Evolutionary conservation across 1,140 invertebrate genomes (phyloP).

Genomic region (Lethrus apterus): DNA sequence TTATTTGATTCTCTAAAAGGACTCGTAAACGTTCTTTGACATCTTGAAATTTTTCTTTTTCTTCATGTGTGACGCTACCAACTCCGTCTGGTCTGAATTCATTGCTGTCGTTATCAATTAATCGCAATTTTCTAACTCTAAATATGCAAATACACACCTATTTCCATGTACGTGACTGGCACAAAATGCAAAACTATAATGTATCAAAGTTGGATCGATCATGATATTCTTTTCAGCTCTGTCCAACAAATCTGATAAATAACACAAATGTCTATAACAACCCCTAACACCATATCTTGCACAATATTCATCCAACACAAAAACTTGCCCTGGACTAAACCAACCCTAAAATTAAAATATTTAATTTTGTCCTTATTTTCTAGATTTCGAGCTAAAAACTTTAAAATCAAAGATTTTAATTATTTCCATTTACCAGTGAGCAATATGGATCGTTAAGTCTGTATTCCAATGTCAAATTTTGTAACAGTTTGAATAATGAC

Average conservation of each 20-base stretch:
- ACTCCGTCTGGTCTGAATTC: slow-evolving; percentile 88
- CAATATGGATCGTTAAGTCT: slow-evolving; percentile 95
- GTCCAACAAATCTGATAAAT: slow-evolving; percentile 92
- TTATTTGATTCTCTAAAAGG: slow-evolving; percentile 95
- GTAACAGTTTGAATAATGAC: slow-evolving; percentile 82
- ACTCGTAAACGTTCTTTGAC: slow-evolving; percentile 91
- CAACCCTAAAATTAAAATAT: slow-evolving; percentile 67
- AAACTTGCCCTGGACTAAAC: slow-evolving; percentile 98
- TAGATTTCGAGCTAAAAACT: not conserved
- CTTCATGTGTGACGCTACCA: slow-evolving; percentile 93
- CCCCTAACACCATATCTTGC: slow-evolving; percentile 94
- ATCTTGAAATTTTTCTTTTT: slow-evolving; percentile 96
- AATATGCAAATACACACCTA: slow-evolving; percentile 52
- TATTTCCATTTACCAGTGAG: slow-evolving; percentile 74
- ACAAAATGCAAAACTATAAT: slow-evolving; percentile 98
- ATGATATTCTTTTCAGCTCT: slow-evolving; percentile 90
- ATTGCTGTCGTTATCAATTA: slow-evolving; percentile 42
- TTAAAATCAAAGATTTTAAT: no score
- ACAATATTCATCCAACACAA: slow-evolving; percentile 97
- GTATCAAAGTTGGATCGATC: slow-evolving; percentile 97
- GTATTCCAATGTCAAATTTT: slow-evolving; percentile 90
- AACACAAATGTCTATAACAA: slow-evolving; percentile 93
- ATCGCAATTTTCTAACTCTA: slow-evolving; percentile 23
- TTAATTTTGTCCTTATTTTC: not conserved
- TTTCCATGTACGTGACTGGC: slow-evolving; percentile 98